Percentiles rank a stretch among this genome's conserved stretches.
These are phyloP conservation scores for Hemistola chrysoprasaria DNA, from an alignment of 2,888 invertebrate species.

Conservation along the genomic window DNA sequence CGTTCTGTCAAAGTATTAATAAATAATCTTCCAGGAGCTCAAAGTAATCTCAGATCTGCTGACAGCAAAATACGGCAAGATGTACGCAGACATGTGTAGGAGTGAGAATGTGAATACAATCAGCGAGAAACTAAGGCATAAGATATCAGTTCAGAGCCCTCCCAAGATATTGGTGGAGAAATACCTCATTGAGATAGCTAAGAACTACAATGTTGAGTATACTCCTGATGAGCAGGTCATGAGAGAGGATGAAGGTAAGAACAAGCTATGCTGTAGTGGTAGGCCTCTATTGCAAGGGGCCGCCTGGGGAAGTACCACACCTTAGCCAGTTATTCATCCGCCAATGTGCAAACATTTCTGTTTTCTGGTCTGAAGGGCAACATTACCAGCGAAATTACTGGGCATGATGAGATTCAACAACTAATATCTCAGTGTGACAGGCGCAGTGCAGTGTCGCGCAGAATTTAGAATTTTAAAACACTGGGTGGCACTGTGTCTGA, in stretches of 20 bases:
- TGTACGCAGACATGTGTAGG: conserved; percentile 94
- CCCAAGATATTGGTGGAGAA: conserved; percentile 97
- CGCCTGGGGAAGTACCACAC: no score
- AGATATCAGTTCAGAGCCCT: conserved; percentile 96
- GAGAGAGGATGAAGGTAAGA: conserved; percentile 86
- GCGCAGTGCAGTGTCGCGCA: no score
- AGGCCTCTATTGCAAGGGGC: no score
- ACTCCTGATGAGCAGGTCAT: conserved; percentile 97
- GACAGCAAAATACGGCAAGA: conserved; percentile 95
- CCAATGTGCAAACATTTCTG: no score
- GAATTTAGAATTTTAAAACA: no score
- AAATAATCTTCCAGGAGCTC: conserved; percentile 78
- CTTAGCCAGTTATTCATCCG: no score
- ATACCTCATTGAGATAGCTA: conserved; percentile 97
- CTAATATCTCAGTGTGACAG: no score
- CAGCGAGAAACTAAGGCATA: conserved; percentile 96
- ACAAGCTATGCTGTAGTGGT: no score
- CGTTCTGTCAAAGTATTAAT: not conserved
- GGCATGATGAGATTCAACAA: no score
- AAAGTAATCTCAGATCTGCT: conserved; percentile 94
- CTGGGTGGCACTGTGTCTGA: no score
- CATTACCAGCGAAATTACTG: no score
- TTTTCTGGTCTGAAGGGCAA: no score
- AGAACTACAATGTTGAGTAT: conserved; percentile 96
- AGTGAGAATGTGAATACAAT: conserved; percentile 90